Evolutionary conservation across 64 coral and sea anemone species (phyloP), one percentile per base, ranked within the genome.

Genomic region (Montipora capricornis): DNA sequence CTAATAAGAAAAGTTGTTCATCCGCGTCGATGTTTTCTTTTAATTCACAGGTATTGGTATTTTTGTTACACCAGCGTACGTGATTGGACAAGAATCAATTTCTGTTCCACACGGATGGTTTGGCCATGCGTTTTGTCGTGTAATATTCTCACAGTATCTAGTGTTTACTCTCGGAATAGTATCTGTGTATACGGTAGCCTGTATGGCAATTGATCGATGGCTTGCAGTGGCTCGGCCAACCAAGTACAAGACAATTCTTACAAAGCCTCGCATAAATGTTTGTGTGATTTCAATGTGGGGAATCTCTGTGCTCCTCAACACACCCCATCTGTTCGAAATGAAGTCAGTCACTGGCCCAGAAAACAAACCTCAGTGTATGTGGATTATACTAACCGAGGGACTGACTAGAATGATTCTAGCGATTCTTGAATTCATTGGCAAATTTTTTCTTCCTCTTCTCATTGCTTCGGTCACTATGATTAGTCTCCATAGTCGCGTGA

Each of bases 101-200:
- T 45, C 83, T 47, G 76, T 95, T 74, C 92, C 93, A 67, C 12
- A 12, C 17, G 96, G 96, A 58, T 66, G 74, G 16, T 14, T 87
- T 13, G 96, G 93, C 19, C 93, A 97, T 20, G 29, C 95, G 6
- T 95, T 97, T 76, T 97, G 96, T 57, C 89, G 96, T 7, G 9
- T 97, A 19, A 24, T 97, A 8, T 97, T 68, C 20, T 97, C 96
- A 3, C 96, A 97, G 58, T 97, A 92, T 45, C 88, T 97, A 1
- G 96, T 97, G 6, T 97, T 97, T 48, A 97, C 95, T 3, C 55
- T 97, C 16, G 95, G 95, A 29, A 97, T 97, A 16, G 92, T 97
- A 20, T 97, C 95, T 4, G 95, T 97, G n/a, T 97, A 97, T 9
- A 97, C 95, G 1, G 84, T 97, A 6, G 80, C 95, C 26, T 97